Base-by-base conservation (phyloP, 2,113 vertebrate genomes). In the Actenoides hombroni region DNA sequence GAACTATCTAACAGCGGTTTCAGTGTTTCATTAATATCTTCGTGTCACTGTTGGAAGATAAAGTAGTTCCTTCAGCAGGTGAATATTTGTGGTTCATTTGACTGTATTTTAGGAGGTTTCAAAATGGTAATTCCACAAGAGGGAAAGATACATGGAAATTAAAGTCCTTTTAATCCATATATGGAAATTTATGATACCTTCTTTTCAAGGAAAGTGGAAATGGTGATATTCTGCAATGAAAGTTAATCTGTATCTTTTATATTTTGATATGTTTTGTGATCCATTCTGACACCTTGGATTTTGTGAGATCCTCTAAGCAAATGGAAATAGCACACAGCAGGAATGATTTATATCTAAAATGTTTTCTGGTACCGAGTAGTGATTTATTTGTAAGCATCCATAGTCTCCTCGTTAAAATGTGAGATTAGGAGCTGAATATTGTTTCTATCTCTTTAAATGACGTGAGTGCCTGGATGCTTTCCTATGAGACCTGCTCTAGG, bases 241-340 rank as follows among this genome's bases (percentile, higher is more conserved):
- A 81, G 63, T 80, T 95, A 96, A 95, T 94, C 84, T 18, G 2
- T 74, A 10, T 91, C 61, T 84, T 80, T 10, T 83, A 7, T 91
- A 70, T 92, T 95, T 89, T 77, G 54, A 74, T 96, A 26, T 28
- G 49, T 91, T 94, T 91, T 94, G n/a, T 69, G 59, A 96, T 56
- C n/a, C n/a, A 25, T 94, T 73, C 54, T 88, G 65, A 70, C 40
- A 39, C 51, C 21, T 59, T 92, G 73, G 51, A 77, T 95, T 93
- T 95, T 94, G 67, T 70, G 81, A 96, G 61, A 95, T 95, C 92
- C 93, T 92, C 53, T 89, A 84, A 95, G 59, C 33, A 90, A 94
- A 89, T 95, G 76, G 56, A 94, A 95, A 64, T 75, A 73, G n/a
- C 63, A 44, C 69, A 92, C 44, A 88, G 67, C 26, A 65, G 37